These are phyloP conservation scores for Gallinago solitaria DNA, from an alignment of 2,797 vertebrate genomes.

Conservation along the genomic window DNA sequence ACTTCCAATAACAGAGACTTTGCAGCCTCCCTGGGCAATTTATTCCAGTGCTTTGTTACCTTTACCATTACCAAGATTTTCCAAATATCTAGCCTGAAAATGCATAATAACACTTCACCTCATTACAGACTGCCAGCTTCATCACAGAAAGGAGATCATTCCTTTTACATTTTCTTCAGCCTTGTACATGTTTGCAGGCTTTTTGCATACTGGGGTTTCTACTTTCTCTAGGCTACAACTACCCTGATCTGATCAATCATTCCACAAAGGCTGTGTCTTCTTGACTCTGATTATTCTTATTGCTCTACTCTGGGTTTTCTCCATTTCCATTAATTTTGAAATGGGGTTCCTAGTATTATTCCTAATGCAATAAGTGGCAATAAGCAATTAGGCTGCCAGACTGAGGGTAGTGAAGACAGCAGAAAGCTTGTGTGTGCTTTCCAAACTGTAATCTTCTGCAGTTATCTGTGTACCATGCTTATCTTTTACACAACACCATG, in stretches of 20 bases:
- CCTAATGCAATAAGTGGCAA: not conserved
- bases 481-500: not conserved
- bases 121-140: not conserved
- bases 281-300: not conserved
- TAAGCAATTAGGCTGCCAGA: not conserved
- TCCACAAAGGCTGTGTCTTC: not conserved
- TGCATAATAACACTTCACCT: not conserved
- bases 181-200: not conserved
- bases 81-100: not conserved
- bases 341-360: not conserved
- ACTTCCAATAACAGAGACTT: not conserved
- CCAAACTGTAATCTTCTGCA: not conserved
- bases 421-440: not conserved
- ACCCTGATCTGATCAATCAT: not conserved
- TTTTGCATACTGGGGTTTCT: not conserved
- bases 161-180: not conserved
- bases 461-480: not conserved
- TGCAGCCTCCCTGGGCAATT: not conserved
- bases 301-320: not conserved
- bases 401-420: not conserved
- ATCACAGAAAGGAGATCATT: not conserved
- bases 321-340: not conserved
- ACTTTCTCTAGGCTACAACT: not conserved
- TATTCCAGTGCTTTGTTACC: not conserved
- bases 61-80: not conserved